A percentile compares a stretch with the other conserved stretches of the same genome.
phyloP scores from a whole-genome alignment of 2,797 vertebrate genomes.

The Petrocephalus sullivani region DNA sequence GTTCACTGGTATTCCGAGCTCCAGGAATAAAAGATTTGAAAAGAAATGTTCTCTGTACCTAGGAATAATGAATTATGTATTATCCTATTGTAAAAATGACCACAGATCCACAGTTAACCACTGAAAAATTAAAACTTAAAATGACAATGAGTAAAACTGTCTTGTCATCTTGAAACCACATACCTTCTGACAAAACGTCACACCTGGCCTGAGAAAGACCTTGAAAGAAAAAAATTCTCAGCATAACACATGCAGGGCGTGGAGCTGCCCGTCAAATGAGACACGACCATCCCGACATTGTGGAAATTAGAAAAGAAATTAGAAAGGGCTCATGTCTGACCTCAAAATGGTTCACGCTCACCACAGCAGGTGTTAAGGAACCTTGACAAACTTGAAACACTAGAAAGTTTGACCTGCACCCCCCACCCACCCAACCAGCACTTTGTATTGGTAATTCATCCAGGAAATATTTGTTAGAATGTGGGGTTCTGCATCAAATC shows the following conservation, averaged over 20 bases:
- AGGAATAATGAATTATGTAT: conserved; percentile 68
- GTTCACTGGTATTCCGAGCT: neutral
- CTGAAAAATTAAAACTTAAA: conserved; percentile 54
- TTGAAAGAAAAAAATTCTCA: neutral
- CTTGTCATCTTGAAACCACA: neutral
- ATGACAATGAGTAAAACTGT: conserved; percentile 45
- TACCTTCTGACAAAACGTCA: neutral
- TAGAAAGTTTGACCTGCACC: neutral
- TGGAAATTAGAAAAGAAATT: neutral
- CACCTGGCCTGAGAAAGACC: neutral
- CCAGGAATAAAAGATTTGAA: neutral
- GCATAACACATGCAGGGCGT: neutral
- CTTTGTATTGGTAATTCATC: neutral
- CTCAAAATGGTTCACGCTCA: neutral
- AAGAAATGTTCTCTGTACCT: conserved; percentile 63
- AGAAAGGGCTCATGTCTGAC: neutral
- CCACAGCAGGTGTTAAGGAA: neutral
- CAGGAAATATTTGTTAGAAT: neutral
- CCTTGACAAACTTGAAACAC: neutral
- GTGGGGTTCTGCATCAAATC: neutral
- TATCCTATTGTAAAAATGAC: conserved; percentile 73
- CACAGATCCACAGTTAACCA: conserved; percentile 48
- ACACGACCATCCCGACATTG: neutral
- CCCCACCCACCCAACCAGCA: neutral
- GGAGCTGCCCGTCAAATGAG: neutral